phyloP scores from a whole-genome alignment of 2,888 invertebrate species.

The Microctonus aethiopoides region DNA sequence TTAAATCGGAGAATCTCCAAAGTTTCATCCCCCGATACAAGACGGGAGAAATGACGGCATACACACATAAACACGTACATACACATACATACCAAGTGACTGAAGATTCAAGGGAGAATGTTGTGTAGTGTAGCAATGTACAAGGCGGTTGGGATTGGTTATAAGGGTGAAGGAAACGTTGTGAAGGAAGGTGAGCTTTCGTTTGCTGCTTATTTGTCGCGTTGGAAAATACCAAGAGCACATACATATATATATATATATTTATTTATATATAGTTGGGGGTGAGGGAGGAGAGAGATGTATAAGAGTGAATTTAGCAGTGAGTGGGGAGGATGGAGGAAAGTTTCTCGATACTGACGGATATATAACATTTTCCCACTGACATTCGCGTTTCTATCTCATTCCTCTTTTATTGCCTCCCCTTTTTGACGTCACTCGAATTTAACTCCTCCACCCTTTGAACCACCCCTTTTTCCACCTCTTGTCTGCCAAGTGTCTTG shows the following conservation, averaged over 20 bases:
- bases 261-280: constrained; percentile 36
- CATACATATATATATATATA: constrained; percentile 1
- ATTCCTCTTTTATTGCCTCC: constrained; percentile 8
- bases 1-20: constrained; percentile 49
- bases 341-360: constrained; percentile 46
- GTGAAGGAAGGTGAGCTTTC: constrained; percentile 31
- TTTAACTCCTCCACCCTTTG: too few relatives aligned
- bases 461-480: background rate
- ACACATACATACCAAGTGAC: background rate
- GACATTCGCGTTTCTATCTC: background rate
- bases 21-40: constrained; percentile 30
- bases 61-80: too few relatives aligned
- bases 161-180: constrained; percentile 24
- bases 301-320: background rate
- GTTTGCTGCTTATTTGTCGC: constrained; percentile 57
- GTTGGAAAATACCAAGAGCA: constrained; percentile 45
- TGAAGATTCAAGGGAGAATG: background rate
- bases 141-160: constrained; percentile 4
- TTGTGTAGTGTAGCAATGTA: background rate
- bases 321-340: background rate
- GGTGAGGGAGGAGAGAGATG: background rate
- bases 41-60: too few relatives aligned
- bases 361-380: constrained; percentile 51
- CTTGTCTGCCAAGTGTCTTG: background rate
- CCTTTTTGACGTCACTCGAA: constrained; percentile 40